Percentiles rank a stretch among this genome's conserved stretches.
phyloP scores from a whole-genome alignment of 1,140 invertebrate genomes.

The Eciton burchellii region DNA sequence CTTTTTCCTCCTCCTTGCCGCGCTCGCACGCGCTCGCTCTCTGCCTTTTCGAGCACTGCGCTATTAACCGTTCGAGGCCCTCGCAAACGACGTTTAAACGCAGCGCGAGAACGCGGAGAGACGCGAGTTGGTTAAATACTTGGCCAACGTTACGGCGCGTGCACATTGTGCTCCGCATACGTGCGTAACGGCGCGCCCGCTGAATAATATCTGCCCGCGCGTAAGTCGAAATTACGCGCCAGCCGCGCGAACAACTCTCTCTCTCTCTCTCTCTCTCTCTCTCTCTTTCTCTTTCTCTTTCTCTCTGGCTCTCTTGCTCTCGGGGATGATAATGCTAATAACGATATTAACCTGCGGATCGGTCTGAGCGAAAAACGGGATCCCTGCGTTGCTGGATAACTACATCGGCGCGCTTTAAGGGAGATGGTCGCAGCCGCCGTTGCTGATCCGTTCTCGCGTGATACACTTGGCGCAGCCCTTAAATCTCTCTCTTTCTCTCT shows the following conservation, averaged over 20 bases:
- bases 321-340: too few relatives aligned
- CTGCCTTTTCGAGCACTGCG: slow-evolving; percentile 26
- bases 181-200: too few relatives aligned
- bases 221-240: not conserved
- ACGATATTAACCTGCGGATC: too few relatives aligned
- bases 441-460: too few relatives aligned
- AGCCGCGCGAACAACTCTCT: too few relatives aligned
- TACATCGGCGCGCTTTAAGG: too few relatives aligned
- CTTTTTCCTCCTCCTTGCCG: slow-evolving; percentile 8
- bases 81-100: slow-evolving; percentile 49
- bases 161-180: not conserved
- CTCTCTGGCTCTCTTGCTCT: not conserved
- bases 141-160: not conserved
- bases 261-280: not conserved
- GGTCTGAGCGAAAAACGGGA: too few relatives aligned
- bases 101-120: not conserved
- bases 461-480: too few relatives aligned
- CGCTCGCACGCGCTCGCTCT: not conserved
- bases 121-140: slow-evolving; percentile 29
- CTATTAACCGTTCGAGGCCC: slow-evolving; percentile 34
- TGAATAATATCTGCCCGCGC: not conserved
- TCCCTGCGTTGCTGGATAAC: too few relatives aligned
- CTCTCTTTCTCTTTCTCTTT: not conserved
- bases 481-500: too few relatives aligned
- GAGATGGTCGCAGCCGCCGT: too few relatives aligned